These are phyloP conservation scores for Drosophila prosaltans DNA, from an alignment of 1,140 invertebrate genomes.

Conservation along the genomic window DNA sequence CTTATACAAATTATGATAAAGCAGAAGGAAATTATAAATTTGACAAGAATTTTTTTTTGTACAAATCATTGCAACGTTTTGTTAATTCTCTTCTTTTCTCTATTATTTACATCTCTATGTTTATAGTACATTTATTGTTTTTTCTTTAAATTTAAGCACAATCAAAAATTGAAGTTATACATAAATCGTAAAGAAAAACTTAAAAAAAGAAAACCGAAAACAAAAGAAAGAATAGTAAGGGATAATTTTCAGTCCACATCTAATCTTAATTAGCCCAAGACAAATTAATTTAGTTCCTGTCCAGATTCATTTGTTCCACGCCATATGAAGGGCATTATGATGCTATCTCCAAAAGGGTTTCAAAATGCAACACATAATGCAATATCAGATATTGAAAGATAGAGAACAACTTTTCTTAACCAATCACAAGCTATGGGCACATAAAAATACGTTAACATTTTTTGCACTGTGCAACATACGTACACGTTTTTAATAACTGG, in stretches of 20 bases:
- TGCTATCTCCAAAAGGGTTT: constrained; percentile 10
- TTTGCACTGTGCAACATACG: background rate
- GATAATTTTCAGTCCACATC: constrained; percentile 1
- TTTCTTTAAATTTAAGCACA: constrained; percentile 64
- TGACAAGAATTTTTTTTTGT: constrained; percentile 60
- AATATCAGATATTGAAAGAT: background rate
- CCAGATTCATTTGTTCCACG: constrained; percentile 8
- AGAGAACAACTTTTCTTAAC: background rate
- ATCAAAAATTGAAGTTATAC: constrained; percentile 59
- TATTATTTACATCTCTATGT: constrained; percentile 40
- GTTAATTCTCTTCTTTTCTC: constrained; percentile 74
- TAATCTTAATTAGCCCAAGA: constrained; percentile 6
- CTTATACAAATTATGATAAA: constrained; percentile 34
- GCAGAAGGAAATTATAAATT: constrained; percentile 19
- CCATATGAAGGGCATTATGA: background rate
- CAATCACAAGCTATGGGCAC: constrained; percentile 7
- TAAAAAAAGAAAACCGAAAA: background rate
- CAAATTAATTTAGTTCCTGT: constrained; percentile 7
- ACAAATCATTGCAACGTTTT: constrained; percentile 67
- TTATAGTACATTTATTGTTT: constrained; percentile 26
- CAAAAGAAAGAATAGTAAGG: background rate
- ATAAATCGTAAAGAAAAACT: constrained; percentile 37
- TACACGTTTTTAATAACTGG: background rate
- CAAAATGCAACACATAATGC: constrained; percentile 5
- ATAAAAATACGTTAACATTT: background rate